These are phyloP conservation scores for Gobius niger DNA, from an alignment of 2,113 vertebrate genomes.

Conservation along the genomic window DNA sequence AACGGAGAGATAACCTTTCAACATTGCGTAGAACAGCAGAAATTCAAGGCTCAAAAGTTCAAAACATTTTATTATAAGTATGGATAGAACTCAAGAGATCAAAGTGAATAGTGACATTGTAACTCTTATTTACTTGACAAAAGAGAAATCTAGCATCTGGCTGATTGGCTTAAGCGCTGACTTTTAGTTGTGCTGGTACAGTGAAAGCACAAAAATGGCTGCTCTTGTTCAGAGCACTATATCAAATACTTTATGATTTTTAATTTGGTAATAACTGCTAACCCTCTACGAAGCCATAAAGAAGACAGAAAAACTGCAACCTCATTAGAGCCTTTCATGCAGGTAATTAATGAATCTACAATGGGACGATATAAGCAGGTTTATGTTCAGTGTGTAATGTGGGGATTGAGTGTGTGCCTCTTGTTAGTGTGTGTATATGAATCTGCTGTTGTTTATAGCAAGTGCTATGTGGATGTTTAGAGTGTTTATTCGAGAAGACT, in stretches of 20 bases:
- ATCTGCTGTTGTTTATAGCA: constrained; percentile 32
- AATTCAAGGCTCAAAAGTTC: no score
- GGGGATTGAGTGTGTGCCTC: constrained; percentile 5
- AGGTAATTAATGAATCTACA: constrained; percentile 46
- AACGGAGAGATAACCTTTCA: not conserved
- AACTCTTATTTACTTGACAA: no score
- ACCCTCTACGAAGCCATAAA: constrained; percentile 8
- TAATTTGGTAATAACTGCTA: constrained; percentile 10
- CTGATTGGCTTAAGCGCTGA: no score
- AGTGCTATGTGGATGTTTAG: constrained; percentile 27
- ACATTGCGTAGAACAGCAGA: no score
- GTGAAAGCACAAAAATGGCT: not conserved
- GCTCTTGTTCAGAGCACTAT: no score
- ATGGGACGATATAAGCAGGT: constrained; percentile 27
- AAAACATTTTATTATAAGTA: no score
- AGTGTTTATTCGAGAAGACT: constrained; percentile 35
- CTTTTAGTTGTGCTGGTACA: not conserved
- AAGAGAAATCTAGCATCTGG: no score
- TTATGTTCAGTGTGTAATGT: constrained; percentile 10
- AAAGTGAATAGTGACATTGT: no score
- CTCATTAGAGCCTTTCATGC: constrained; percentile 36
- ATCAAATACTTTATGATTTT: not conserved
- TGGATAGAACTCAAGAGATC: no score
- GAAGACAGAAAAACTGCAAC: not conserved
- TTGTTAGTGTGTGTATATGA: not conserved